These are phyloP conservation scores for Probosciger aterrimus DNA, from an alignment of 2,113 vertebrate genomes.

Conservation along the genomic window DNA sequence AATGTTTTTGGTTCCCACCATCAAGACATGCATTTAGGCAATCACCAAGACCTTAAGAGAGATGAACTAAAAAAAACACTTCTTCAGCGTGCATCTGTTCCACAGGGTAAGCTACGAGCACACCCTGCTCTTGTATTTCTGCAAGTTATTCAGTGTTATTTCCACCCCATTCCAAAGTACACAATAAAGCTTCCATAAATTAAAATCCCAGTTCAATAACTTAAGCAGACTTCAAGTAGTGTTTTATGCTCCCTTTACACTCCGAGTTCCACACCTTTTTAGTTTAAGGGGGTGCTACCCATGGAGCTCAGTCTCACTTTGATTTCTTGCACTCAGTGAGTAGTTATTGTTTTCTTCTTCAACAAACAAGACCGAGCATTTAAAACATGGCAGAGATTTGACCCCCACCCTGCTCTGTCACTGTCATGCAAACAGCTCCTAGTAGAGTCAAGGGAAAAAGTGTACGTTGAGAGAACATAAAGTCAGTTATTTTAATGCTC, in stretches of 20 bases:
- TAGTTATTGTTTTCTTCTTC: background rate
- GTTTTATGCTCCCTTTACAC: background rate
- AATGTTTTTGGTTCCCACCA: background rate
- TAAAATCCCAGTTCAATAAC: slow-evolving; percentile 32
- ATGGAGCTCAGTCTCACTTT: background rate
- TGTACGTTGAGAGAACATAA: background rate
- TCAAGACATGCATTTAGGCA: background rate
- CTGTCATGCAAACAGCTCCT: background rate
- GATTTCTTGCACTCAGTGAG: background rate
- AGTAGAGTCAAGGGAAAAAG: background rate
- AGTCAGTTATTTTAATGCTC: background rate
- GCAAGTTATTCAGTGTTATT: background rate
- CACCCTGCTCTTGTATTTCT: background rate
- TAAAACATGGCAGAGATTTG: background rate
- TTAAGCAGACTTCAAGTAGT: background rate
- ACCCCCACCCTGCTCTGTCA: accelerated
- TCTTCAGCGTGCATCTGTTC: background rate
- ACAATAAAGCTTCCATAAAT: background rate
- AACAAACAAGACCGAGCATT: background rate
- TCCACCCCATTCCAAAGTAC: background rate
- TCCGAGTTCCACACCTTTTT: background rate
- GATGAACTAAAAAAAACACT: background rate
- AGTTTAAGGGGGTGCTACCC: background rate
- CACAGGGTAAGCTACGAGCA: background rate
- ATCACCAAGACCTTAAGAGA: background rate